These are phyloP conservation scores for Sebastiscus tertius DNA, from an alignment of 2,797 vertebrate genomes.

Conservation along the genomic window DNA sequence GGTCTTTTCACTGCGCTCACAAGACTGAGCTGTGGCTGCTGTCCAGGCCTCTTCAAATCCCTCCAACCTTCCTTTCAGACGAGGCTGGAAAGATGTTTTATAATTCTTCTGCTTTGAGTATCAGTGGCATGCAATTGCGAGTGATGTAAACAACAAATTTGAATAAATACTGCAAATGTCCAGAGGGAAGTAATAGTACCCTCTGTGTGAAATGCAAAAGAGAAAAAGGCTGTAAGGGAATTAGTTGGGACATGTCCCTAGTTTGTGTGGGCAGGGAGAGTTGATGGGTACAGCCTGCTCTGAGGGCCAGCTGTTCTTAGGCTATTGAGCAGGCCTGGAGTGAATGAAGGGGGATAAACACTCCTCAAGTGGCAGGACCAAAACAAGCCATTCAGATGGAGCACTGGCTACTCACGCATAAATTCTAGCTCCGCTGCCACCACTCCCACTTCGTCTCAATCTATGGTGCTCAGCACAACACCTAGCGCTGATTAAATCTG, in stretches of 20 bases:
- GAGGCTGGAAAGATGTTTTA: conserved; percentile 5
- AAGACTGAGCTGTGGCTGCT: conserved; percentile 32
- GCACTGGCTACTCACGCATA: conserved; percentile 74
- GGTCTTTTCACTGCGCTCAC: conserved; percentile 31
- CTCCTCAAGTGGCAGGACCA: conserved; percentile 78
- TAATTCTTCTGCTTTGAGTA: background rate
- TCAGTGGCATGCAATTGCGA: background rate
- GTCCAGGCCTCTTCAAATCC: conserved; percentile 49
- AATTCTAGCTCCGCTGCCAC: conserved; percentile 61
- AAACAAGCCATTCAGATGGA: conserved; percentile 80
- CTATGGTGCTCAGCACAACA: conserved; percentile 47
- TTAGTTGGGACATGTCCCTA: conserved; percentile 76
- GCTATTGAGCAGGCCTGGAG: conserved; percentile 72
- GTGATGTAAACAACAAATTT: conserved; percentile 4
- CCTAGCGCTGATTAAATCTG: conserved; percentile 17
- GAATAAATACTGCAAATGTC: conserved; percentile 16
- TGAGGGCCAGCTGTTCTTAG: conserved; percentile 78
- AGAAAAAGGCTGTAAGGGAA: conserved; percentile 50
- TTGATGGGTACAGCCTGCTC: conserved; percentile 77
- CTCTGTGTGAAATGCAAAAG: conserved; percentile 28
- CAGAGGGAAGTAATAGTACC: conserved; percentile 15
- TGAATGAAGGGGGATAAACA: conserved; percentile 79
- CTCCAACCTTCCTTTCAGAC: background rate
- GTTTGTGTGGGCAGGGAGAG: conserved; percentile 65
- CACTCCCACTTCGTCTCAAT: conserved; percentile 57